These are phyloP conservation scores for Phrynocephalus guinanensis DNA, from an alignment of 2,797 vertebrate genomes.

Conservation along the genomic window DNA sequence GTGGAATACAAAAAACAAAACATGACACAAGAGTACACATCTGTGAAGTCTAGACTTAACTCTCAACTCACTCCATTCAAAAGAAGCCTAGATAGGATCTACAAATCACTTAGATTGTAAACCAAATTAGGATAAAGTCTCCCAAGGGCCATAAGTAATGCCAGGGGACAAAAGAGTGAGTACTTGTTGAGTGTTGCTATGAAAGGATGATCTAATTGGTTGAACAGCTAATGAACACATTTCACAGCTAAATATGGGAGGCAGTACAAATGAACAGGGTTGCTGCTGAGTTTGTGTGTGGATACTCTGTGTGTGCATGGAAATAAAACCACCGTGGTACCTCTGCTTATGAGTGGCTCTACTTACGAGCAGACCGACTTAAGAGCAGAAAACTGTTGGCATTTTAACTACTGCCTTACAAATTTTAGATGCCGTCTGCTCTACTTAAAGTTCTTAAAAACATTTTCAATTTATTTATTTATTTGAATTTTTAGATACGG, in stretches of 20 bases:
- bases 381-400: too few relatives aligned
- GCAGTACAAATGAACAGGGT: neutral
- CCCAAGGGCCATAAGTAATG: neutral
- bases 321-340: neutral
- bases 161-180: neutral
- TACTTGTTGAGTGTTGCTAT: neutral
- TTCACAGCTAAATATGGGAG: neutral
- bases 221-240: neutral
- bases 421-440: too few relatives aligned
- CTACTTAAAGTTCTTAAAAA: too few relatives aligned
- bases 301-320: neutral
- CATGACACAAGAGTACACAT: neutral
- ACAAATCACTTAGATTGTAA: conserved; percentile 19
- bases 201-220: neutral
- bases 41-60: neutral
- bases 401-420: too few relatives aligned
- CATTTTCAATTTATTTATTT: too few relatives aligned
- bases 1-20: neutral
- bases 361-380: too few relatives aligned
- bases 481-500: too few relatives aligned
- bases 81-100: neutral
- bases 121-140: conserved; percentile 9
- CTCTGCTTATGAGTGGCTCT: too few relatives aligned
- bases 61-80: neutral
- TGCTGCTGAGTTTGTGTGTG: too few relatives aligned